Evolutionary conservation across 2,888 invertebrate species (phyloP).

Genomic region (Leptinotarsa peninsularis): DNA sequence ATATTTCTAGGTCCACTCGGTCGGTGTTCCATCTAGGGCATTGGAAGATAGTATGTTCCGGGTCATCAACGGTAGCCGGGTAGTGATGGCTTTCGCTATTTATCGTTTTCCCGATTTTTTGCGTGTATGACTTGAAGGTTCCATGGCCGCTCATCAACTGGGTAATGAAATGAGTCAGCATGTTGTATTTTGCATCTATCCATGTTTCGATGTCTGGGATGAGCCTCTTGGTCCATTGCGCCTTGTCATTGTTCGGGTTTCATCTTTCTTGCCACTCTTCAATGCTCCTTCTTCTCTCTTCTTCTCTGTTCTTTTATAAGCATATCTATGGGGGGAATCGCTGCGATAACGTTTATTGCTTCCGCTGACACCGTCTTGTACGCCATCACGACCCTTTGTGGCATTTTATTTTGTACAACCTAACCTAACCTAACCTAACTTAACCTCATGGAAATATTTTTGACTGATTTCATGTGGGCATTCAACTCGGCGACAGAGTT

Average conservation of each 20-base stretch:
- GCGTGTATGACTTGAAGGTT: not conserved
- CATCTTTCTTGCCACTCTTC: constrained; percentile 14
- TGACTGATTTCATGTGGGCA: too few relatives aligned
- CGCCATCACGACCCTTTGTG: constrained; percentile 1
- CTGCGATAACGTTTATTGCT: constrained; percentile 23
- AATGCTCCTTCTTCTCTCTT: not conserved
- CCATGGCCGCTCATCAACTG: constrained; percentile 21
- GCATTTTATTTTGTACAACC: constrained; percentile 14
- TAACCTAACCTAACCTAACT: too few relatives aligned
- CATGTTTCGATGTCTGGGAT: constrained; percentile 12
- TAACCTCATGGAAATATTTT: too few relatives aligned
- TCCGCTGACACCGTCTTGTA: constrained; percentile 22
- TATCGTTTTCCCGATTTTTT: not conserved
- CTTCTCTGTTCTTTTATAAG: not conserved
- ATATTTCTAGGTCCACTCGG: not conserved
- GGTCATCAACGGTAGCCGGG: not conserved
- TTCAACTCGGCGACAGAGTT: too few relatives aligned
- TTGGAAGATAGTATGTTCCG: not conserved
- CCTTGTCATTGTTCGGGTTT: not conserved
- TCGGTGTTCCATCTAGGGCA: not conserved
- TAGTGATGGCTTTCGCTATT: not conserved
- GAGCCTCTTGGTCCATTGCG: constrained; percentile 26
- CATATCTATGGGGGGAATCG: constrained; percentile 16
- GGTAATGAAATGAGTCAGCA: not conserved
- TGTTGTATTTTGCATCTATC: not conserved